Evolutionary conservation across 2,113 vertebrate species (phyloP).

Genomic region (Eublepharis macularius): DNA sequence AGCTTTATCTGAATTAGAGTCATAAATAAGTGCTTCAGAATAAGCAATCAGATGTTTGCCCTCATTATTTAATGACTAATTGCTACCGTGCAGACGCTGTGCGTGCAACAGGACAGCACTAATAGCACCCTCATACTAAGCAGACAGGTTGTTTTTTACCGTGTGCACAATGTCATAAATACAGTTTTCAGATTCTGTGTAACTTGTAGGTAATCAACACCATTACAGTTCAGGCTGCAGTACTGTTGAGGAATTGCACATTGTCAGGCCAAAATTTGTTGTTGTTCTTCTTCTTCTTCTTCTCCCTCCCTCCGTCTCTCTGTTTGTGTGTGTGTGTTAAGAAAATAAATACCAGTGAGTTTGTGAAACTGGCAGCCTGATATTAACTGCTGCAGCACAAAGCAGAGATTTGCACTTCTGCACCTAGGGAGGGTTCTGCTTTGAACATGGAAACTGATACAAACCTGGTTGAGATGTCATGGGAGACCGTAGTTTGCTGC

Average conservation of each 20-base stretch:
- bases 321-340: background rate
- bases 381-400: background rate
- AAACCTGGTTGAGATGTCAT: background rate
- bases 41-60: conserved; percentile 29
- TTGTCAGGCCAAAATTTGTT: background rate
- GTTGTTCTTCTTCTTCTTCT: too few species aligned
- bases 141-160: background rate
- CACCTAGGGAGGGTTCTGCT: background rate
- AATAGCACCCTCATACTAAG: background rate
- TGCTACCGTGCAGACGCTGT: background rate
- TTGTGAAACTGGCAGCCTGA: background rate
- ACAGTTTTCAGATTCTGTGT: background rate
- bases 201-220: background rate
- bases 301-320: too few species aligned
- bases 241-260: background rate
- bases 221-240: background rate
- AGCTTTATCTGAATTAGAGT: conserved; percentile 30
- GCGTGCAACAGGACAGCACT: background rate
- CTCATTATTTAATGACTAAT: conserved; percentile 47
- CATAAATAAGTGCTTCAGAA: conserved; percentile 26
- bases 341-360: background rate
- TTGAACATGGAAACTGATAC: background rate
- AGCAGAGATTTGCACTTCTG: background rate
- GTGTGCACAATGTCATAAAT: background rate
- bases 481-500: too few species aligned